These are phyloP conservation scores for Ceratoteleas bidentatus DNA, from an alignment of 1,140 invertebrate species.

Conservation along the genomic window DNA sequence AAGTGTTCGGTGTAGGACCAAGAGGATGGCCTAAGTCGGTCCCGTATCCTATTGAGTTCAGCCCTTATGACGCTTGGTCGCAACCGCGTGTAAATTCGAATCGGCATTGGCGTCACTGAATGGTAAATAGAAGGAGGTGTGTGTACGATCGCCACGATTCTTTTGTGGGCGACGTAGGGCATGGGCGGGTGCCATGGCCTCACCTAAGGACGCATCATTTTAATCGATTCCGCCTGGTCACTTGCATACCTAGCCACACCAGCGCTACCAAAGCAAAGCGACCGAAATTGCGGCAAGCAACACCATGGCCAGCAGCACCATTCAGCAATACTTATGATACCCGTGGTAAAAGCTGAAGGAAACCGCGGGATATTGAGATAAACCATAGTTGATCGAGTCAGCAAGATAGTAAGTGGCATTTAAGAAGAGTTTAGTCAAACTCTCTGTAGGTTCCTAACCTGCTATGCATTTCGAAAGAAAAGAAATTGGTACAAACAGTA, in stretches of 20 bases:
- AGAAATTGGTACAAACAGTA: too few relatives aligned
- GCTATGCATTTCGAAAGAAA: too few relatives aligned
- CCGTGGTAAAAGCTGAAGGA: too few relatives aligned
- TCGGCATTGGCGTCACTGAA: slow-evolving; percentile 72
- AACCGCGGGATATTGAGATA: too few relatives aligned
- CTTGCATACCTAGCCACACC: slow-evolving; percentile 28
- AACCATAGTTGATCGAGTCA: too few relatives aligned
- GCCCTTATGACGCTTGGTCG: slow-evolving; percentile 86
- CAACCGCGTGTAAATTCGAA: slow-evolving; percentile 83
- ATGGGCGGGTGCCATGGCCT: slow-evolving; percentile 77
- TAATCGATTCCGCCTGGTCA: slow-evolving; percentile 64
- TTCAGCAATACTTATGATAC: slow-evolving; percentile 57
- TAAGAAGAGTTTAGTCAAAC: too few relatives aligned
- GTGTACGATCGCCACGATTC: slow-evolving; percentile 81
- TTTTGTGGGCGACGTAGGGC: slow-evolving; percentile 85
- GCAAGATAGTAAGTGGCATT: too few relatives aligned
- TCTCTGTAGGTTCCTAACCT: too few relatives aligned
- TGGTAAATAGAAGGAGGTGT: slow-evolving; percentile 76
- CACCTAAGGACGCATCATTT: slow-evolving; percentile 74
- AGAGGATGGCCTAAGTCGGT: slow-evolving; percentile 83
- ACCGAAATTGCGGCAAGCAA: slow-evolving; percentile 30
- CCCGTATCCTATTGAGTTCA: slow-evolving; percentile 87
- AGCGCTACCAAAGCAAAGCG: slow-evolving; percentile 49
- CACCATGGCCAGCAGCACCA: slow-evolving; percentile 53
- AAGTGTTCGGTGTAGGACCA: slow-evolving; percentile 87